phyloP scores from a whole-genome alignment of 2,113 vertebrate species.

The Rhizomys pruinosus region DNA sequence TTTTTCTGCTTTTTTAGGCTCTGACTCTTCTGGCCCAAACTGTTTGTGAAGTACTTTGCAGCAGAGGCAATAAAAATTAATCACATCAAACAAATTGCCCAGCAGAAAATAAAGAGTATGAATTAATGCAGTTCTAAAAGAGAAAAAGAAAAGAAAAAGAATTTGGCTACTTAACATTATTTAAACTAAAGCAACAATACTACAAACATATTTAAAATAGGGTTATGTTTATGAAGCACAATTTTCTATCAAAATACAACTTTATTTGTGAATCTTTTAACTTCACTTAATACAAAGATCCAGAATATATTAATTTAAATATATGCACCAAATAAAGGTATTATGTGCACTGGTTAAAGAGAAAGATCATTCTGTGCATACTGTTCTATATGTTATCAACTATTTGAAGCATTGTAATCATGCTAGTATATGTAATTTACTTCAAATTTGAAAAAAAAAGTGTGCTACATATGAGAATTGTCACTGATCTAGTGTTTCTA shows the following conservation, averaged over 20 bases:
- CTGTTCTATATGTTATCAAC: background rate
- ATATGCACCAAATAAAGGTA: background rate
- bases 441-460: conserved; percentile 43
- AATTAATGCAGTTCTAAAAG: background rate
- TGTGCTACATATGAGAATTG: background rate
- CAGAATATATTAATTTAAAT: conserved; percentile 16
- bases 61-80: background rate
- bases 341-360: background rate
- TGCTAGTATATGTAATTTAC: background rate
- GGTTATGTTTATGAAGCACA: background rate
- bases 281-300: conserved; percentile 6
- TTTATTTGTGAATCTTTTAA: conserved; percentile 9
- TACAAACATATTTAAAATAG: conserved; percentile 5
- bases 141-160: conserved; percentile 41
- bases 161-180: background rate
- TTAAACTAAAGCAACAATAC: conserved; percentile 34
- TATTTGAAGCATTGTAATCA: conserved; percentile 7
- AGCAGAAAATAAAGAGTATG: background rate
- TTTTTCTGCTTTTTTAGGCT: background rate
- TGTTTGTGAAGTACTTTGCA: background rate
- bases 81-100: background rate
- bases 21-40: background rate
- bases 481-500: background rate
- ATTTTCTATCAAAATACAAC: background rate
- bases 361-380: background rate